Evolutionary conservation across 2,113 vertebrate genomes (phyloP), one percentile per base, ranked within the genome.

Genomic region (Microcebus ravelobensis): DNA sequence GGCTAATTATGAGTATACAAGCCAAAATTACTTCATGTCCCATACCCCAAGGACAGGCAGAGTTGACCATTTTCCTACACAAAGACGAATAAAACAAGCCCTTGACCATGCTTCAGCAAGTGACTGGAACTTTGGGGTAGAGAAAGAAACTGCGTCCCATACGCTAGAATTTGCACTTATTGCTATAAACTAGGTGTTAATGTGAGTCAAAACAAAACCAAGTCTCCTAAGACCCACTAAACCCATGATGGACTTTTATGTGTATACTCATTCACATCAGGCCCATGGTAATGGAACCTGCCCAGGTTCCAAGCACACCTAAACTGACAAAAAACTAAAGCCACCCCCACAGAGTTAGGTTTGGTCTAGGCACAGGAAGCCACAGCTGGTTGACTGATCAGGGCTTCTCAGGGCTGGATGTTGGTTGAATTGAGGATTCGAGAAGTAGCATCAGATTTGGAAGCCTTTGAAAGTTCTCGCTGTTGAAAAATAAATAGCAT

Each of bases 381-480:
- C 77, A 21, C 21, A 5, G 88, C 36, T 25, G 0, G 18, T 36
- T 57, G 80, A 5, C 23, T 11, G 61, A 45, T 50, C 65, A 65
- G 68, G 86, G 83, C 25, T 39, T 83, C 94, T 98, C 94, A 97
- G 83, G 23, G 91, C 1, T 96, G 77, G 50, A 98, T 95, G 0
- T 67, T 84, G 68, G 99, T 99, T 18, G 99, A 99, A 97, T 99
- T 99, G 31, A 99, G 98, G 90, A 98, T 31, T 3, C 59, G 90
- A 50, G 98, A 95, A 61, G 90, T 29, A 9, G 57, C 81, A 2
- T 99, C 98, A 98, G 95, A 98, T 90, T 61, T 98, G 96, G 99
- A 99, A 94, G 98, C 98, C 98, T 99, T 99, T 98, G 98, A 99
- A 95, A 99, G 98, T 97, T 98, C 98, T 84, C 92, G 99, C 99